Evolutionary conservation across 2,113 vertebrate species (phyloP), one percentile per base, ranked within the genome.

Genomic region (Nycticryphes semicollaris): DNA sequence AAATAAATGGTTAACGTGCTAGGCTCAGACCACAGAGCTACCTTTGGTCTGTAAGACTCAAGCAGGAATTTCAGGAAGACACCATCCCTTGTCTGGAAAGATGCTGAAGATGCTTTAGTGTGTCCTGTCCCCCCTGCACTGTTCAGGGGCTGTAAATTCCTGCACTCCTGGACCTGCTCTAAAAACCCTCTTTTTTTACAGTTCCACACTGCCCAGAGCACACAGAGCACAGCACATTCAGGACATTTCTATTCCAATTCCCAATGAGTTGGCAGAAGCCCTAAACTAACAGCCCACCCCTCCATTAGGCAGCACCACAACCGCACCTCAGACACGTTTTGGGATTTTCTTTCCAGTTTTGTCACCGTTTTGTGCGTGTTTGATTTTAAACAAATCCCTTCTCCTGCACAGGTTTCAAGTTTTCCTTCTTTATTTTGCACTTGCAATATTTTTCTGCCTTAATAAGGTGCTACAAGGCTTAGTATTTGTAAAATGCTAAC

Each of bases 391-490:
- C 8, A 45, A 69, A 53, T 30, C 20, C 10, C 17, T 57, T 62
- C 30, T 35, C 25, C 13, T 21, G 33, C 22, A 33, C 1, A 27
- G 0, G 0, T 35, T 79, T 35, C 5, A 4, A 0, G 21, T 68
- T 75, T 66, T 11, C 45, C 53, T 30, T 68, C 47, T 25, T 33
- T 6, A 33, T 45, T 60, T 62, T 5, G 28, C 50, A 15, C 23
- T 22, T 4, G 5, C 45, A 25, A 3, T 48, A n/a, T 27, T 62
- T 69, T 69, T 51, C 31, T 68, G 68, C 51, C 24, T 59, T 64
- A 45, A 14, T 12, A 37, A 70, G 20, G 51, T 24, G 7, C 47
- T 37, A 45, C 13, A 30, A 75, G 27, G 35, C 48, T 69, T 51
- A 63, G 27, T 35, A 50, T 43, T 76, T 59, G 25, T 35, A 54